Evolutionary conservation across 2,113 vertebrate species (phyloP), one percentile per base, ranked within the genome.

Genomic region (Platichthys stellatus): DNA sequence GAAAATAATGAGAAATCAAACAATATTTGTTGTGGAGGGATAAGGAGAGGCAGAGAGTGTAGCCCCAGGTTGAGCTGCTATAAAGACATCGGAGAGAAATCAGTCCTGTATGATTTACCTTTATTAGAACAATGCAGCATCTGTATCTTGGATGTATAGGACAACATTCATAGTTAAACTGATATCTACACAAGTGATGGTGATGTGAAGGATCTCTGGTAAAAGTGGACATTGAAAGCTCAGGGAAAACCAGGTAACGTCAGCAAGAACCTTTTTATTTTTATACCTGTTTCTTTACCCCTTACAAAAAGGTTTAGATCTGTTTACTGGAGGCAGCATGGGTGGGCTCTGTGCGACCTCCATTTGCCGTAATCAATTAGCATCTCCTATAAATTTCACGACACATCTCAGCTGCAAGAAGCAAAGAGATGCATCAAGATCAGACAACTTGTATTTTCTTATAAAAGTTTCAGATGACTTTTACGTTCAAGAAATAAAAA

Each of bases 1-100:
- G 47, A 45, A 64, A 80, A 35, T 58, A 74, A 28, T 28, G 20
- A 17, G 21, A 71, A 65, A 65, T 35, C n/a, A 53, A 62, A 3
- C 28, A 72, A 74, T 72, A 69, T 82, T 35, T 67, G 62, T 47
- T 14, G 4, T 20, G 53, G 15, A 67, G 15, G n/a, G 24, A 72
- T 6, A 51, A 66, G 24, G 12, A 17, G 45, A 35, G 21, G 20
- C 20, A 47, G 53, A 76, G 69, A 56, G 5, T 14, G 24, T 17
- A 49, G 63, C 76, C 65, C 0, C 0, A 2, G 63, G 67, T 68
- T 58, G 72, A 69, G n/a, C 51, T 63, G 15, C 10, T 40, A n/a
- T 28, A 20, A 45, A 58, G 9, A 23, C 10, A 72, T 21, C 47
- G 31, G 28, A 49, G n/a, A 53, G 40, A 15, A 24, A 54, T 57